Base-by-base conservation (phyloP, 2,888 invertebrate genomes). In the Amblyteles armatorius region DNA sequence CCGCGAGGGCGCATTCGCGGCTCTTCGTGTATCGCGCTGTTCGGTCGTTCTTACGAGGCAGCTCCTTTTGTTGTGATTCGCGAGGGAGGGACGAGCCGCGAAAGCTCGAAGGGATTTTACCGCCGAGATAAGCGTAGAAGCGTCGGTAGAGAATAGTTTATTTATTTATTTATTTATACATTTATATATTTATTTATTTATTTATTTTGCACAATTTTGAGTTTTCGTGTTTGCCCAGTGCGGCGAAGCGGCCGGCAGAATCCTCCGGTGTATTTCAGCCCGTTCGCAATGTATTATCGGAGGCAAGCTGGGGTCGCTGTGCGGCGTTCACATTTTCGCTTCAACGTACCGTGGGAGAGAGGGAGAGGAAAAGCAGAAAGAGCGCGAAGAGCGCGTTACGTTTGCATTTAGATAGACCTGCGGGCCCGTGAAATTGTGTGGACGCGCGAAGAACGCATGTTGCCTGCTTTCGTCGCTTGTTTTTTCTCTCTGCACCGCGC, bases 321-420 rank as follows among this genome's bases (percentile, higher is more conserved):
- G 72, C 71, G 65, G 36, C 73, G 57, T 65, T 77, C 60, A 19
- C 33, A 50, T 63, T 63, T 74, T 44, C 22, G 29, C 57, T 22
- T 71, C 52, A 72, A 65, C 73, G 67, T 76, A 65, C 26, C 40
- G 33, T 22, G 44, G 48, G 40, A 36, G 69, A 3, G 50, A 36
- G 40, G 16, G 40, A 22, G 44, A 57, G 79, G 33, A 76, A 55
- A 79, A 76, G 73, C 63, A 55, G 44, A 44, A 76, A 69, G 72
- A 63, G 65, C 40, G 55, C 69, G 55, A 50, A 50, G 40, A 73
- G 16, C 77, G 68, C 77, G 67, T 84, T 84, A 73, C 84, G 77
- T 84, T 84, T 84, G 84, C 84, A 84, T 84, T 84, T 84, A 84
- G 84, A 84, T 84, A 67, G 84, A 77, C 77, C 77, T 60, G 80